Conservation (phyloP, 2,888 invertebrate genomes). For the Gari tellinella region DNA sequence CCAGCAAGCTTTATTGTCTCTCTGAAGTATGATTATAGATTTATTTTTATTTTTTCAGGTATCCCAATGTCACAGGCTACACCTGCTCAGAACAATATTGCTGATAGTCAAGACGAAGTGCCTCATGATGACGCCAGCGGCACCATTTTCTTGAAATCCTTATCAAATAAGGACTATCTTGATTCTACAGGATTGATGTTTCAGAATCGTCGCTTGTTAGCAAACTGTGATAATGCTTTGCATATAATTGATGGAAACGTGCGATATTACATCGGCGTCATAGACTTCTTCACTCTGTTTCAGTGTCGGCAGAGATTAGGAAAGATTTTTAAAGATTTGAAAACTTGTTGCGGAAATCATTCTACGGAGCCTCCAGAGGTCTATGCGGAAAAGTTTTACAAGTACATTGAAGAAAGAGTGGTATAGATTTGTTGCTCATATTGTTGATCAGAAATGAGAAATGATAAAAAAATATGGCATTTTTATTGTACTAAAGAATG, state of each 20-base stretch:
- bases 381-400: constrained; percentile 71
- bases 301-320: constrained; percentile 68
- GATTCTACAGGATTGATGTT: constrained; percentile 47
- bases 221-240: constrained; percentile 73
- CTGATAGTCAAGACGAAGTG: not conserved
- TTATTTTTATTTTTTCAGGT: too few relatives aligned
- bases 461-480: too few relatives aligned
- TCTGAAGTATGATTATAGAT: too few relatives aligned
- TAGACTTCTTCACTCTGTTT: constrained; percentile 79
- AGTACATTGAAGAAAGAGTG: constrained; percentile 65
- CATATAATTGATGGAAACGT: constrained; percentile 78
- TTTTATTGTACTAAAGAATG: too few relatives aligned
- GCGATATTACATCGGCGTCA: constrained; percentile 78
- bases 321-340: constrained; percentile 71
- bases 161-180: constrained; percentile 53
- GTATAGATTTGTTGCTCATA: constrained; percentile 24
- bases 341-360: constrained; percentile 74
- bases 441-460: too few relatives aligned
- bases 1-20: too few relatives aligned
- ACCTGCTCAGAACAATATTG: not conserved
- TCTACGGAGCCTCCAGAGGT: constrained; percentile 74
- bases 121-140: too few relatives aligned
- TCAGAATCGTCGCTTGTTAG: constrained; percentile 70
- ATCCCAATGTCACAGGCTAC: too few relatives aligned
- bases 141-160: constrained; percentile 38